phyloP scores from a whole-genome alignment of 2,797 vertebrate species.

The Myotis daubentonii region DNA sequence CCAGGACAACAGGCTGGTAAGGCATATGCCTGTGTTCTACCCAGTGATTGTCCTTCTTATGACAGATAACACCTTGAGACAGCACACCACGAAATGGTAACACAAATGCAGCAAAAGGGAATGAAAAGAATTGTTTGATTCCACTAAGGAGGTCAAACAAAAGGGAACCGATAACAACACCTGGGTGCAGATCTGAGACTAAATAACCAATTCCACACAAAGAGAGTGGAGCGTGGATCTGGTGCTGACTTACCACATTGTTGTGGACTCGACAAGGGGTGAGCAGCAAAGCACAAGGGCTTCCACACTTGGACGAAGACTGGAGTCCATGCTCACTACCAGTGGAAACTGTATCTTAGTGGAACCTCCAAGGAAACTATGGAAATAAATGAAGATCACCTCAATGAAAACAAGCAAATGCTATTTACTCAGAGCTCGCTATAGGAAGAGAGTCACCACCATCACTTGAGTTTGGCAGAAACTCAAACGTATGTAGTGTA shows the following conservation, averaged over 20 bases:
- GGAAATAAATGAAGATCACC: background rate
- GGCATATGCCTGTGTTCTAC: background rate
- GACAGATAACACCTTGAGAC: background rate
- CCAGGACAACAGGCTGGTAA: background rate
- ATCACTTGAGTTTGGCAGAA: background rate
- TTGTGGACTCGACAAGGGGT: background rate
- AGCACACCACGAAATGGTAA: background rate
- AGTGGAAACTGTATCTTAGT: background rate
- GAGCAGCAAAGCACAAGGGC: background rate
- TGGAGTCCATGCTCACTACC: background rate
- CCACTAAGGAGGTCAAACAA: background rate
- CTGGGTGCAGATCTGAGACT: background rate
- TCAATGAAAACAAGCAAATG: background rate
- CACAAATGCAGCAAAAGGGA: background rate
- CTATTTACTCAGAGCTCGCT: background rate
- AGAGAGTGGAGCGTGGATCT: background rate
- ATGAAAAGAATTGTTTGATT: background rate
- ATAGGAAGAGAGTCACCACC: background rate
- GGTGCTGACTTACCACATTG: background rate
- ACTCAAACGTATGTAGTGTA: background rate
- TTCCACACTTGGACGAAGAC: background rate
- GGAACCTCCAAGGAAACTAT: background rate
- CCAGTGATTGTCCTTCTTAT: background rate
- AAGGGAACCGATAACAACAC: background rate
- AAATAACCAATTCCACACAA: background rate